Percentiles rank a stretch among this genome's conserved stretches.
phyloP scores from a whole-genome alignment of 2,797 vertebrate species.

The Paratrypauchen microcephalus region DNA sequence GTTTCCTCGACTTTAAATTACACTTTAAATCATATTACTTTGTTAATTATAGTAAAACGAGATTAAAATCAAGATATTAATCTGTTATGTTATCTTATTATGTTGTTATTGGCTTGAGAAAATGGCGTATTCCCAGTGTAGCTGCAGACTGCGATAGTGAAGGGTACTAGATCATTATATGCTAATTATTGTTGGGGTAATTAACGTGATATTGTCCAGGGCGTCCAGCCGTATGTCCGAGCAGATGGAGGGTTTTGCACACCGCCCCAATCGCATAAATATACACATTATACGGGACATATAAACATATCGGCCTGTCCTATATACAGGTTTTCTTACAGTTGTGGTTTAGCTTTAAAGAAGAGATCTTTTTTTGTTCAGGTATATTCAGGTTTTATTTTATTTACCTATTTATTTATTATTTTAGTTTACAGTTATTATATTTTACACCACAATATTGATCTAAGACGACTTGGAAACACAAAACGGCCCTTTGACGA shows the following conservation, averaged over 20 bases:
- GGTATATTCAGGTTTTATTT: too few relatives aligned
- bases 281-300: background rate
- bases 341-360: background rate
- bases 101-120: background rate
- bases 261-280: conserved; percentile 21
- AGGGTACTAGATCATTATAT: conserved; percentile 7
- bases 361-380: background rate
- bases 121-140: background rate
- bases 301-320: background rate
- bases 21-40: too few relatives aligned
- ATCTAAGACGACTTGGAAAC: too few relatives aligned
- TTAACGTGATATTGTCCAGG: conserved; percentile 2
- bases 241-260: conserved; percentile 27
- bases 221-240: conserved; percentile 1
- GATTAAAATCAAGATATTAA: too few relatives aligned
- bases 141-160: background rate
- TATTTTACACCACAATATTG: too few relatives aligned
- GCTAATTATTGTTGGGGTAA: conserved; percentile 3
- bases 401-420: too few relatives aligned
- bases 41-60: too few relatives aligned
- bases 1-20: too few relatives aligned
- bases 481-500: too few relatives aligned
- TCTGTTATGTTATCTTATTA: background rate
- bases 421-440: too few relatives aligned
- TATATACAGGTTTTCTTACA: background rate